A percentile compares a stretch with the other conserved stretches of the same genome.
Conservation (phyloP, 2,113 vertebrate species). For the Eolophus roseicapilla region DNA sequence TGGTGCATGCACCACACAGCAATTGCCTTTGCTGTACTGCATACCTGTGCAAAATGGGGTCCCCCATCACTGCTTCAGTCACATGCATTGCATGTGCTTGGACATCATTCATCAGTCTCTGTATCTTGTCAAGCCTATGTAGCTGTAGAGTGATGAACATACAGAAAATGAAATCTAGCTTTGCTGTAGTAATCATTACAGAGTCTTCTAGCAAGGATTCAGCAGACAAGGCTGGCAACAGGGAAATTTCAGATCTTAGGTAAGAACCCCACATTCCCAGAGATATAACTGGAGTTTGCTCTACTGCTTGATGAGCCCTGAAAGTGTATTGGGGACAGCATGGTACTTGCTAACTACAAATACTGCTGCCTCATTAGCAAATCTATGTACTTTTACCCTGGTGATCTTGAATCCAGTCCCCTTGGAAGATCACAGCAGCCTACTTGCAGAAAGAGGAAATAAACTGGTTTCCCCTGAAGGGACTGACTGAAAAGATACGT, state of each 20-base stretch:
- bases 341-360: background rate
- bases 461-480: background rate
- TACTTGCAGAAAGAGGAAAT: background rate
- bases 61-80: background rate
- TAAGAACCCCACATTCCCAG: background rate
- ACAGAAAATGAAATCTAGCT: background rate
- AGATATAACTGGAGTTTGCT: background rate
- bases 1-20: background rate
- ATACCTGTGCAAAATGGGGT: background rate
- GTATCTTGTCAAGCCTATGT: accelerated
- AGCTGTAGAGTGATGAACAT: background rate
- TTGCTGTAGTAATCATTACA: background rate
- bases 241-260: background rate
- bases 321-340: background rate
- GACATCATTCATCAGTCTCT: background rate
- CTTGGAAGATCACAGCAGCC: background rate
- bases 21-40: background rate
- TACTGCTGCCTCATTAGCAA: background rate
- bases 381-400: background rate
- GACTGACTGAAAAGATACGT: background rate
- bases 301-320: background rate
- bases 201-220: background rate
- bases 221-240: background rate
- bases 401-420: background rate
- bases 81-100: background rate